Evolutionary conservation across 2,113 vertebrate species (phyloP), one percentile per base, ranked within the genome.

Genomic region (Nestor notabilis): DNA sequence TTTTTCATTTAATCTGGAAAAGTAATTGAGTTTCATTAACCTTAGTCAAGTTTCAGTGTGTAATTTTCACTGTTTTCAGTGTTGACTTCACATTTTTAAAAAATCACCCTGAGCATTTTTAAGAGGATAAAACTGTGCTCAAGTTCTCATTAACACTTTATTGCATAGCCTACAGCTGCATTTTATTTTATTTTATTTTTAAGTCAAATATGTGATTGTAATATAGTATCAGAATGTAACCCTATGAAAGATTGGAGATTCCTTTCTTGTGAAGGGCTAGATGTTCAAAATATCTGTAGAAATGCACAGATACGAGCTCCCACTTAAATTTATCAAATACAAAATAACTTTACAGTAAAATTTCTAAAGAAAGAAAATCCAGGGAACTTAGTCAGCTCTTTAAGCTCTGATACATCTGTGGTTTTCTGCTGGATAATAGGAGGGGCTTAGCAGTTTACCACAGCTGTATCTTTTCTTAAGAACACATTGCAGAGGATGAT

Each of bases 241-340:
- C 2, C 16, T 43, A 33, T 63, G 21, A 55, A 87, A 82, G 13
- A 50, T 50, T 39, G n/a, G 15, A 33, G 7, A 4, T 46, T 47
- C 6, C 11, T 24, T 83, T 77, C 33, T 31, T 2, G 3, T 50
- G 33, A 86, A 74, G 9, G 23, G 4, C 7, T 46, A 41, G 46
- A 35, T 27, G 20, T 74, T 81, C 80, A 70, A 11, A 61, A 12
- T 74, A 56, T 33, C 44, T 46, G 15, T n/a, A 80, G 37, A 65
- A 63, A 66, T 37, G 11, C 23, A 23, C 12, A 74, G 9, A 19
- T 61, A 31, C 6, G 4, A 63, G 15, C 44, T 14, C 3, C 4
- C 2, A 3, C 27, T 75, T 46, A 58, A 27, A 1, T n/a, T 78
- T 47, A 68, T 43, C 0, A 0, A 83, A 71, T 37, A 35, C 5